Percentiles rank a stretch among this genome's conserved stretches.
These are phyloP conservation scores for Sphaeramia orbicularis DNA, from an alignment of 2,797 vertebrate species.

Conservation along the genomic window DNA sequence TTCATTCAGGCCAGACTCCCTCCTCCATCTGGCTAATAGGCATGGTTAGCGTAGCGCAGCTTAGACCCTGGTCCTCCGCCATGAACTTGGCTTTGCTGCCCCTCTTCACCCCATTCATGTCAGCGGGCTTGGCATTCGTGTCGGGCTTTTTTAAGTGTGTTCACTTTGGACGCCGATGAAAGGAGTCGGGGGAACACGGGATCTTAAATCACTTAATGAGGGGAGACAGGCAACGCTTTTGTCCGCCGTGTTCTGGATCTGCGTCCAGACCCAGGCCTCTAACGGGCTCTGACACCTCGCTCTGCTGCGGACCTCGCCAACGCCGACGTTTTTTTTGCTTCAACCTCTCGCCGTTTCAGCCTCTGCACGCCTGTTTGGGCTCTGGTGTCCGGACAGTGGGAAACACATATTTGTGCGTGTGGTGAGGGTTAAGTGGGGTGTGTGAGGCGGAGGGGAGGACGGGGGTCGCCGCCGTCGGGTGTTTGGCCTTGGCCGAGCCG, in stretches of 20 bases:
- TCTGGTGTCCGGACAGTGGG: slow-evolving; percentile 36
- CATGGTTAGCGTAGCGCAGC: slow-evolving; percentile 69
- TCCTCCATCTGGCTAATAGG: slow-evolving; percentile 68
- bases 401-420: slow-evolving; percentile 60
- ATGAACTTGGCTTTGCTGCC: slow-evolving; percentile 78
- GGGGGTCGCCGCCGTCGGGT: slow-evolving; percentile 58
- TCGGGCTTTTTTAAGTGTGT: slow-evolving; percentile 76
- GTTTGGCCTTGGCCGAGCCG: slow-evolving; percentile 62
- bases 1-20: slow-evolving; percentile 56
- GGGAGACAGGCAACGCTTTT: slow-evolving; percentile 83
- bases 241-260: slow-evolving; percentile 79
- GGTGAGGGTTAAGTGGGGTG: slow-evolving; percentile 59
- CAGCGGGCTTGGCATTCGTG: slow-evolving; percentile 73
- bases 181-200: slow-evolving; percentile 77
- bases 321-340: too few species aligned
- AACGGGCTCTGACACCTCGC: slow-evolving; percentile 83
- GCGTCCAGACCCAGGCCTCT: slow-evolving; percentile 78
- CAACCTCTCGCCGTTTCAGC: slow-evolving; percentile 40
- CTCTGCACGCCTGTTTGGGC: slow-evolving; percentile 52
- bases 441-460: slow-evolving; percentile 47
- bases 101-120: slow-evolving; percentile 76
- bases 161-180: slow-evolving; percentile 79
- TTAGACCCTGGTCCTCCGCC: slow-evolving; percentile 72
- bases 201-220: slow-evolving; percentile 85
- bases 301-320: slow-evolving; percentile 69